Evolutionary conservation across 2,113 vertebrate species (phyloP).

Genomic region (Choloepus hoffmanni): DNA sequence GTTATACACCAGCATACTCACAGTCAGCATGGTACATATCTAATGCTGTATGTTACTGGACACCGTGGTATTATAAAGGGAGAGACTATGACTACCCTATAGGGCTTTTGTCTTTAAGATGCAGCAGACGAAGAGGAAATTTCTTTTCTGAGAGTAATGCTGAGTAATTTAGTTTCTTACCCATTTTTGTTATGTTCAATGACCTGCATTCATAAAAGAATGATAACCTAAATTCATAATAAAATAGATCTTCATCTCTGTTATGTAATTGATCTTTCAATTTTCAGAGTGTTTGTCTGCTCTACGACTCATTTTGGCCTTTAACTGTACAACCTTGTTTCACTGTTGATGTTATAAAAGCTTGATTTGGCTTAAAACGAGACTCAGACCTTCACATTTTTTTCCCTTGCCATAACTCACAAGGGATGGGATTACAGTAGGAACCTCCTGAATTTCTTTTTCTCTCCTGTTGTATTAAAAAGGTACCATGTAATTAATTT

Average conservation of each 20-base stretch:
- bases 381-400: not conserved
- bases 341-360: not conserved
- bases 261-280: not conserved
- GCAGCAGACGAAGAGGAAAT: not conserved
- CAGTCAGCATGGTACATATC: not conserved
- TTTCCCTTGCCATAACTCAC: not conserved
- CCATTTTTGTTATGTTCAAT: not conserved
- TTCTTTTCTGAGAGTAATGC: not conserved
- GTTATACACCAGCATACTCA: not conserved
- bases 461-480: not conserved
- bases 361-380: not conserved
- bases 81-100: not conserved
- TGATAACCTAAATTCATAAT: not conserved
- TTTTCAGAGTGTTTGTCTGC: not conserved
- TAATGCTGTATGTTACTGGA: not conserved
- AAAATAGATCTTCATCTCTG: not conserved
- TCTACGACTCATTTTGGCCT: not conserved
- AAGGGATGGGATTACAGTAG: not conserved
- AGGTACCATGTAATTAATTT: not conserved
- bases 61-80: not conserved
- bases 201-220: not conserved
- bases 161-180: not conserved
- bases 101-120: not conserved
- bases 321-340: not conserved
- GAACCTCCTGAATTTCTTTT: not conserved